phyloP scores from a whole-genome alignment of 2,888 invertebrate species.

The Sipha maydis region DNA sequence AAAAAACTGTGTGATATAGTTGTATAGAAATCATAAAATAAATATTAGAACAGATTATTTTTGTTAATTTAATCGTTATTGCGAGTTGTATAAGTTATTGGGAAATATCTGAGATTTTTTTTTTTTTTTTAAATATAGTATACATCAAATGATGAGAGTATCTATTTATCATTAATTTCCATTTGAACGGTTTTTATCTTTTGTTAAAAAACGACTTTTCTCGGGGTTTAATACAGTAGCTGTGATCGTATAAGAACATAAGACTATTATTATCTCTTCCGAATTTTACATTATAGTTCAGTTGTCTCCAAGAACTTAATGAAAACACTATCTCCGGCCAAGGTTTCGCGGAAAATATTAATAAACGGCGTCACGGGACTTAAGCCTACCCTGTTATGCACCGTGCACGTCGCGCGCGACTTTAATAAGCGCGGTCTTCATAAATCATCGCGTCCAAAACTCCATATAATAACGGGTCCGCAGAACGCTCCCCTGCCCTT shows the following conservation, averaged over 20 bases:
- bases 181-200: not conserved
- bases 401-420: slow-evolving; percentile 41
- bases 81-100: no score
- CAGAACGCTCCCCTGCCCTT: not conserved
- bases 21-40: no score
- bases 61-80: no score
- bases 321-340: slow-evolving; percentile 15
- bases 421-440: slow-evolving; percentile 61
- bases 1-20: no score
- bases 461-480: slow-evolving; percentile 54
- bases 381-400: slow-evolving; percentile 48
- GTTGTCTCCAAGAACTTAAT: slow-evolving; percentile 59
- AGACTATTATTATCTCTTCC: slow-evolving; percentile 18
- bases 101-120: no score
- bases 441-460: slow-evolving; percentile 61
- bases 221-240: not conserved
- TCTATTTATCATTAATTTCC: not conserved
- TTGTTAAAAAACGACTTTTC: not conserved
- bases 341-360: slow-evolving; percentile 50
- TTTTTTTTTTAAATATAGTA: no score
- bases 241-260: not conserved
- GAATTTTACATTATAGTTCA: slow-evolving; percentile 17
- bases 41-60: no score
- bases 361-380: slow-evolving; percentile 61
- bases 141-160: no score